Percentiles rank a stretch among this genome's conserved stretches.
phyloP scores from a whole-genome alignment of 1,140 invertebrate species.

The Leptinotarsa undecemlineata region DNA sequence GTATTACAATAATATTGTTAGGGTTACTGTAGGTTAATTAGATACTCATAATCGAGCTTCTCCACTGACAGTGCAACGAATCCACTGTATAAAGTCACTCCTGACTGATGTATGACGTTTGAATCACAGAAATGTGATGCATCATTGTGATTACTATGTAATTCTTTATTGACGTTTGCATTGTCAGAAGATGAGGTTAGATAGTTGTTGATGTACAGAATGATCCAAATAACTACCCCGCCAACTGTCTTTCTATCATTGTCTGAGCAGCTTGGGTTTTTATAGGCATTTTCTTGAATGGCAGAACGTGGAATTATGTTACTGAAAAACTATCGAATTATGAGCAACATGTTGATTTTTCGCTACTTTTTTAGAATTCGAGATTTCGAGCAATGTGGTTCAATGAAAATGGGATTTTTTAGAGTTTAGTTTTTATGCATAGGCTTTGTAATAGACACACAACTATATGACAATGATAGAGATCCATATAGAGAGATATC shows the following conservation, averaged over 20 bases:
- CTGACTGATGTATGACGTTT: slow-evolving; percentile 28
- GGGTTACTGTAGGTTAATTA: slow-evolving; percentile 50
- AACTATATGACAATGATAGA: too few species aligned
- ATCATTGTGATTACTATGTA: slow-evolving; percentile 2
- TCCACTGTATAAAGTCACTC: neutral
- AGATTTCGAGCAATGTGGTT: too few species aligned
- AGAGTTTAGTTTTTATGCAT: too few species aligned
- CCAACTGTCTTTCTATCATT: neutral
- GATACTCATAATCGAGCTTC: slow-evolving; percentile 49
- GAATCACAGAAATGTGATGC: slow-evolving; percentile 26
- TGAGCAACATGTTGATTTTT: too few species aligned
- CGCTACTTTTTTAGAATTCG: too few species aligned
- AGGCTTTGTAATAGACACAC: too few species aligned
- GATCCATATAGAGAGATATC: too few species aligned
- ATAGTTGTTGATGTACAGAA: slow-evolving; percentile 8
- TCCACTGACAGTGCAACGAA: slow-evolving; percentile 30
- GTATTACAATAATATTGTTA: slow-evolving; percentile 57
- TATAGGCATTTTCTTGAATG: neutral
- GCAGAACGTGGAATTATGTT: too few species aligned
- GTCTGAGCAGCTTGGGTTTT: neutral
- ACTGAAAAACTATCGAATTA: too few species aligned
- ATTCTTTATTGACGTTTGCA: neutral
- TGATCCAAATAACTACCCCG: neutral
- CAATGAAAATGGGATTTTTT: too few species aligned
- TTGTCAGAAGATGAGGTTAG: neutral